phyloP scores from a whole-genome alignment of 2,113 vertebrate species.

The Syrmaticus mikado region DNA sequence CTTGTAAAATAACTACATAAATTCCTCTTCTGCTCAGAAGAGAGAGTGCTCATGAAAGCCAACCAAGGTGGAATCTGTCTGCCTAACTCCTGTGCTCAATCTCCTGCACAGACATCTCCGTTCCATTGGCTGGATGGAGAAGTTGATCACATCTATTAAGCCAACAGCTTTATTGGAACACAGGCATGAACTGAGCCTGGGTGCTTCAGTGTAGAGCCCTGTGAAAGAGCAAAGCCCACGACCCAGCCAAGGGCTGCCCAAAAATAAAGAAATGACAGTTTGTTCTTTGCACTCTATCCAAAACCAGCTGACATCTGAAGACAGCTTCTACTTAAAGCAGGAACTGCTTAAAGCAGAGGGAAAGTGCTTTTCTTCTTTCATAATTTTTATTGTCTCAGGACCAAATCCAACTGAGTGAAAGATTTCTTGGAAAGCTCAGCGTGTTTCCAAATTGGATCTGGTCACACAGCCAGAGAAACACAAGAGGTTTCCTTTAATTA shows the following conservation, averaged over 20 bases:
- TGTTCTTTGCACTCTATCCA: neutral
- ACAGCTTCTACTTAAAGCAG: neutral
- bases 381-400: constrained; percentile 10
- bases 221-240: neutral
- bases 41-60: constrained; percentile 10
- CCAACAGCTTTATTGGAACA: neutral
- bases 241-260: neutral
- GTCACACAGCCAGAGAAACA: constrained; percentile 43
- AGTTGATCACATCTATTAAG: neutral
- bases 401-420: constrained; percentile 37
- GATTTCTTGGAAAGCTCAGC: constrained; percentile 41
- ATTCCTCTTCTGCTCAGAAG: constrained; percentile 26
- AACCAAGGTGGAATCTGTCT: neutral
- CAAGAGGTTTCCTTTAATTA: constrained; percentile 45
- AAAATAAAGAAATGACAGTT: constrained; percentile 1
- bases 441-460: constrained; percentile 38
- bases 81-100: neutral
- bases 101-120: neutral
- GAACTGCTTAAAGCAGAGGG: constrained; percentile 9
- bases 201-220: neutral
- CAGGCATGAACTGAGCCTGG: neutral
- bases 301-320: constrained; percentile 15
- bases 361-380: neutral
- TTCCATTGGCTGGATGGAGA: neutral
- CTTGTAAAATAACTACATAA: constrained; percentile 43